Evolutionary conservation across 2,113 vertebrate species (phyloP), one percentile per base, ranked within the genome.

Genomic region (Hydrochoerus hydrochaeris): DNA sequence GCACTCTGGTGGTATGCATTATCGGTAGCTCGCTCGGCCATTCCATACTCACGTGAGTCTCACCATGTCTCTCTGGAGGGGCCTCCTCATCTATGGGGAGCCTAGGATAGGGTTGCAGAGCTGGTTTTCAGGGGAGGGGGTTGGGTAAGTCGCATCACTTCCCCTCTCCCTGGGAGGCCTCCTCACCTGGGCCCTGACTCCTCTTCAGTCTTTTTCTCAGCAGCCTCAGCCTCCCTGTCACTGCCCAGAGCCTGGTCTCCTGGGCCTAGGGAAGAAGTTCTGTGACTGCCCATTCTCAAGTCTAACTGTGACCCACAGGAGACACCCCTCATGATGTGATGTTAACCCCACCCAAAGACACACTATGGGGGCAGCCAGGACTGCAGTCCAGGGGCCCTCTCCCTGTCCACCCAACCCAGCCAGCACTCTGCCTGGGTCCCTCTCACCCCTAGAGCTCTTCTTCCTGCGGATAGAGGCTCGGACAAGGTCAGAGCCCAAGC

Each of bases 401-500:
- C 58, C 77, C 20, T 83, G 78, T 67, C 58, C 3, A 19, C 26
- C 41, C 30, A 12, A 28, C 12, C 73, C 6, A 58, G 49, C 41
- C n/a, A 46, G 60, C 13, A 16, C 60, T 78, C 75, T 62, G 9
- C 30, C 62, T 0, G 1, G 38, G 38, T 69, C 57, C 60, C 32
- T 49, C 98, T 90, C 92, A 99, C 99, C 99, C 98, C 97, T 99
- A 81, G 96, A 97, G 82, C 98, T 98, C 97, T 98, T 99, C 97
- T 99, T 99, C 96, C 98, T 98, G 92, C 99, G 99, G 96, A 99
- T 99, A 80, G 99, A 99, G 77, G 99, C 99, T 0, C 99, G 99
- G 83, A 99, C 98, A 0, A 99, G 98, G 95, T 99, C 99, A 2
- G 98, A 98, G 82, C 99, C 99, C 0, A 99, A 98, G 24, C 87